A percentile compares a stretch with the other conserved stretches of the same genome.
Conservation (phyloP, 1,140 invertebrate genomes). For the Philotrypesis tridentata region DNA sequence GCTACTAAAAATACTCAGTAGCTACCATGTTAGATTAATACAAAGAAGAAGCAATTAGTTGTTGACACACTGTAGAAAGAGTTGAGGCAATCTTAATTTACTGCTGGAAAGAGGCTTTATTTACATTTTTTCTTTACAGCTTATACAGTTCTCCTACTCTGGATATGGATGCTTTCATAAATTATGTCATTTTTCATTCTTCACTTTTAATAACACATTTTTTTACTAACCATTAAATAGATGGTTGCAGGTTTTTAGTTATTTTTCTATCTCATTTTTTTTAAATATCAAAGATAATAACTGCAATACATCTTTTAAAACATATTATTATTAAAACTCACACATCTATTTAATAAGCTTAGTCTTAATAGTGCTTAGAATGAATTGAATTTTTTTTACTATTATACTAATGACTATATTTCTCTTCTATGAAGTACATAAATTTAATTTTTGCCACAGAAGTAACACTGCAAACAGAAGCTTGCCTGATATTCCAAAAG, state of each 20-base stretch:
- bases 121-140: slow-evolving; percentile 40
- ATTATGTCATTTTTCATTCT: slow-evolving; percentile 1
- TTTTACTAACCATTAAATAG: slow-evolving; percentile 11
- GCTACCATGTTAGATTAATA: not conserved
- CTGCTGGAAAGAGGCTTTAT: slow-evolving; percentile 16
- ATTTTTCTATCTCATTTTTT: not conserved
- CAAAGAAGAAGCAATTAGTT: not conserved
- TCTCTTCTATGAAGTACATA: not conserved
- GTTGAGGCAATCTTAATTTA: not conserved
- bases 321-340: not conserved
- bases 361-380: slow-evolving; percentile 13
- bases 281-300: not conserved
- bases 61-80: not conserved
- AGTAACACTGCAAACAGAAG: slow-evolving; percentile 77
- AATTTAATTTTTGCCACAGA: slow-evolving; percentile 56
- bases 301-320: not conserved
- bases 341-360: not conserved
- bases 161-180: slow-evolving; percentile 45
- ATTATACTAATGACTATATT: not conserved
- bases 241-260: slow-evolving; percentile 20
- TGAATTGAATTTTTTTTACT: not conserved
- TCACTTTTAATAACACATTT: slow-evolving; percentile 25
- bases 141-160: slow-evolving; percentile 20
- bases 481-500: slow-evolving; percentile 79
- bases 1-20: not conserved